Evolutionary conservation across 1,140 invertebrate species (phyloP).

Genomic region (Temnothorax nylanderi): DNA sequence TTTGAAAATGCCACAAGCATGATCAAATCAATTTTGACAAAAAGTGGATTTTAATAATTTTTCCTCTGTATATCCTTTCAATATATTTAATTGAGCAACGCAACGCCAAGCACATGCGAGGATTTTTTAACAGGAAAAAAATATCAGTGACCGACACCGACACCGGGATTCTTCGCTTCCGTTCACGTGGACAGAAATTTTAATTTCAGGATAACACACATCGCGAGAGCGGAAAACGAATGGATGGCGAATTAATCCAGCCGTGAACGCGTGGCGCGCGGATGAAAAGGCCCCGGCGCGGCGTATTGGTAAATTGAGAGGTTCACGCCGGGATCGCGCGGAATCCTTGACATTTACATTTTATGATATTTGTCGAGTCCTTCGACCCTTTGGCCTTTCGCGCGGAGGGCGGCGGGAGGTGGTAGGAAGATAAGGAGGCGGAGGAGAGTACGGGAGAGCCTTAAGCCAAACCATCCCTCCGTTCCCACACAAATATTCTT

Average conservation of each 20-base stretch:
- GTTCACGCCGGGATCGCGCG: slow-evolving; percentile 60
- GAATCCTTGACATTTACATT: slow-evolving; percentile 73
- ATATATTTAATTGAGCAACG: background rate
- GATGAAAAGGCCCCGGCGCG: slow-evolving; percentile 53
- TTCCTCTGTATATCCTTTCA: no score
- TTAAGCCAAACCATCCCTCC: slow-evolving; percentile 71
- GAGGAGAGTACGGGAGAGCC: slow-evolving; percentile 29
- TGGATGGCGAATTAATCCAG: slow-evolving; percentile 55
- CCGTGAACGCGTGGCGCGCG: slow-evolving; percentile 32
- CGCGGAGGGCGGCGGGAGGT: background rate
- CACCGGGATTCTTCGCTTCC: background rate
- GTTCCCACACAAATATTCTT: slow-evolving; percentile 79
- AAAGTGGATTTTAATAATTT: no score
- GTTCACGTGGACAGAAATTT: slow-evolving; percentile 43
- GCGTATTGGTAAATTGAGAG: slow-evolving; percentile 71
- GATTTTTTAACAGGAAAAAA: background rate
- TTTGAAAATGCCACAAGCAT: no score
- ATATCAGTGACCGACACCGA: background rate
- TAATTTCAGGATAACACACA: slow-evolving; percentile 55
- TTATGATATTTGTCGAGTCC: slow-evolving; percentile 74
- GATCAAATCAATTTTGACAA: no score
- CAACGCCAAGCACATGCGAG: background rate
- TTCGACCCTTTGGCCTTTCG: slow-evolving; percentile 59
- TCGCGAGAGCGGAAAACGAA: slow-evolving; percentile 38
- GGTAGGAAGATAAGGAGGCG: background rate